phyloP scores from a whole-genome alignment of 1,140 invertebrate species.

The Portunus trituberculatus region DNA sequence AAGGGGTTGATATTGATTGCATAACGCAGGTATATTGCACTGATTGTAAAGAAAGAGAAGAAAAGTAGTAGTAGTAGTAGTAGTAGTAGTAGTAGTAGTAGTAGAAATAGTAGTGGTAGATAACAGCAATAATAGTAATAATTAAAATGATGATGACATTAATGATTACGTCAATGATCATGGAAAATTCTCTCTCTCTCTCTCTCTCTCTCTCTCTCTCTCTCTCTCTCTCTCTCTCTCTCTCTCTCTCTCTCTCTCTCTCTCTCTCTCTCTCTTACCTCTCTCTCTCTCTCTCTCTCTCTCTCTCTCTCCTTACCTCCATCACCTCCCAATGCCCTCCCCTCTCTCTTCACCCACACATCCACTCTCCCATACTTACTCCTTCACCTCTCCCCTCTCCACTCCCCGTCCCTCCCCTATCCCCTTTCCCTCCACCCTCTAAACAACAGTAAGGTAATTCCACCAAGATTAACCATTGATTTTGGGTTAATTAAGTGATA shows the following conservation, averaged over 20 bases:
- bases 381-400: not conserved
- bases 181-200: too few relatives aligned
- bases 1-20: not conserved
- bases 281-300: not conserved
- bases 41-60: too few relatives aligned
- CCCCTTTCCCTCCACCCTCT: not conserved
- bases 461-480: conserved; percentile 42
- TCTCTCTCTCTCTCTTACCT: not conserved
- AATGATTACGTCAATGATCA: too few relatives aligned
- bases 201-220: too few relatives aligned
- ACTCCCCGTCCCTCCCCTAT: not conserved
- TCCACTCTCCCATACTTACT: not conserved
- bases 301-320: not conserved
- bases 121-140: not conserved
- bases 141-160: too few relatives aligned
- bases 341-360: not conserved
- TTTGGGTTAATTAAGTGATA: conserved; percentile 43
- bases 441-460: conserved; percentile 34
- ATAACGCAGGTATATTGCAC: too few relatives aligned
- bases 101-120: too few relatives aligned
- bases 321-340: not conserved
- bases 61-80: too few relatives aligned
- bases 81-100: too few relatives aligned
- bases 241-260: not conserved
- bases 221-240: not conserved